Evolutionary conservation across 2,888 invertebrate species (phyloP).

Genomic region (Platycnemis pennipes): DNA sequence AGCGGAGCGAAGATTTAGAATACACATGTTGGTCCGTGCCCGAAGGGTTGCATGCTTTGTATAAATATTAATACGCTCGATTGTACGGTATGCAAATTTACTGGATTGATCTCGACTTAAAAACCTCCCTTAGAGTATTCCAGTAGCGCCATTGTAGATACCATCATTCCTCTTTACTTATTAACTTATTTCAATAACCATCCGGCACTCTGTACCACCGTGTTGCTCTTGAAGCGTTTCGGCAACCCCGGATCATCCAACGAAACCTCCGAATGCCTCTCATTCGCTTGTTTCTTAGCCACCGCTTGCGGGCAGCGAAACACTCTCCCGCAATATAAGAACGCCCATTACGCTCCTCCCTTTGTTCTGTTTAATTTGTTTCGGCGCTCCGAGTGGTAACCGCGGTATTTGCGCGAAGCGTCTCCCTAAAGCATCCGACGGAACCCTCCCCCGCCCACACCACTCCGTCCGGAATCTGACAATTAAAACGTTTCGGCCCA

Average conservation of each 20-base stretch:
- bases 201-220: too few relatives aligned
- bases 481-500: too few relatives aligned
- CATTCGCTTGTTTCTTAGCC: not conserved
- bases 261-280: not conserved
- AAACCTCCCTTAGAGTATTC: too few relatives aligned
- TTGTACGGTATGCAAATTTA: too few relatives aligned
- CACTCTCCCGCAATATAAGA: not conserved
- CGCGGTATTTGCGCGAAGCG: not conserved
- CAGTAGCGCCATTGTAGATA: too few relatives aligned
- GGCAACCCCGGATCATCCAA: not conserved
- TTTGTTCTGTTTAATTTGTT: not conserved
- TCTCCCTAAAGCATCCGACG: not conserved
- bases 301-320: not conserved
- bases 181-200: too few relatives aligned
- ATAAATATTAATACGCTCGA: too few relatives aligned
- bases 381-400: not conserved
- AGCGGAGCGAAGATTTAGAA: too few relatives aligned
- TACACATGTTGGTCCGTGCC: too few relatives aligned
- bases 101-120: too few relatives aligned
- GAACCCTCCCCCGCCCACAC: not conserved
- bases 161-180: too few relatives aligned
- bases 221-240: not conserved
- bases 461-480: not conserved
- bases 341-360: not conserved
- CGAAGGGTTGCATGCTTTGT: too few relatives aligned